phyloP scores from a whole-genome alignment of 2,113 vertebrate genomes.

The Embiotoca jacksoni region DNA sequence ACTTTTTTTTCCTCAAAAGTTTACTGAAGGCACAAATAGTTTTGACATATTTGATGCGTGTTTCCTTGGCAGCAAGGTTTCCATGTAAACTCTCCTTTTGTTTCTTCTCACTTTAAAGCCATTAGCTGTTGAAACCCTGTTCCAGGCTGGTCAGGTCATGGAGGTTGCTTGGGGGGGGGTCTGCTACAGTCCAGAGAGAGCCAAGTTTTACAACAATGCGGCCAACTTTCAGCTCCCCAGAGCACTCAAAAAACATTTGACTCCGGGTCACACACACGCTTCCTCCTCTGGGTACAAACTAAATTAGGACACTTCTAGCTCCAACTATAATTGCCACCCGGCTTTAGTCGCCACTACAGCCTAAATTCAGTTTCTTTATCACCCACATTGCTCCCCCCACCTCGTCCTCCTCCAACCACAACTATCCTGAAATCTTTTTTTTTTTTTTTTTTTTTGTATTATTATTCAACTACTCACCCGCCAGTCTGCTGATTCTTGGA shows the following conservation, averaged over 20 bases:
- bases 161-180: constrained; percentile 45
- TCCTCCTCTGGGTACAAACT: constrained; percentile 56
- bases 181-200: constrained; percentile 37
- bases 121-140: constrained; percentile 24
- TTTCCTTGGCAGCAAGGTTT: constrained; percentile 11
- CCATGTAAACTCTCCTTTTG: not conserved
- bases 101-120: constrained; percentile 38
- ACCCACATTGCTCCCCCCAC: constrained; percentile 44
- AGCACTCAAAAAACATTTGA: constrained; percentile 57
- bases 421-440: constrained; percentile 56
- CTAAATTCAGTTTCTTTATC: constrained; percentile 57
- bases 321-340: constrained; percentile 35
- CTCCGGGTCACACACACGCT: constrained; percentile 61
- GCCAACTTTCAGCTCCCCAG: constrained; percentile 70
- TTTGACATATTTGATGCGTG: not conserved
- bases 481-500: constrained; percentile 86
- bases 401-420: constrained; percentile 48
- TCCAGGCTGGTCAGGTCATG: constrained; percentile 42
- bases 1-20: not conserved
- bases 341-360: constrained; percentile 56
- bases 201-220: constrained; percentile 74
- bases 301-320: constrained; percentile 27
- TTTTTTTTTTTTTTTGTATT: not conserved
- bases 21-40: constrained; percentile 8
- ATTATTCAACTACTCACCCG: constrained; percentile 82